Evolutionary conservation across 2,113 vertebrate species (phyloP).

Genomic region (Alces alces): DNA sequence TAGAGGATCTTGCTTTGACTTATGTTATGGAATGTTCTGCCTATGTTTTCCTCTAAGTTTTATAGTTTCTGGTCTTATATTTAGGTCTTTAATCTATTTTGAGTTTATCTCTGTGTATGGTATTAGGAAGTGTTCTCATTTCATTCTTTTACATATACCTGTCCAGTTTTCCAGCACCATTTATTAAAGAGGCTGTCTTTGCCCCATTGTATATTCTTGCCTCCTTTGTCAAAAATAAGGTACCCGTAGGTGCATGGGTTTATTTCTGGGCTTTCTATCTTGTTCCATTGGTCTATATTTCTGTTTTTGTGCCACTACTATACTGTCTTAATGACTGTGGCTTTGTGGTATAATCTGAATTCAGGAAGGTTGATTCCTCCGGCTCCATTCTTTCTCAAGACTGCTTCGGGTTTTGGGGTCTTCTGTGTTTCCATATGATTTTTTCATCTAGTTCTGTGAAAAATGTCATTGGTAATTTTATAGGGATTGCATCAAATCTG

Average conservation of each 20-base stretch:
- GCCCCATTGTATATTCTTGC: not conserved
- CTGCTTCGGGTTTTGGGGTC: not conserved
- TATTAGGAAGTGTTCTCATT: not conserved
- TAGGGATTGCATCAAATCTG: not conserved
- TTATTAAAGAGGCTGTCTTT: not conserved
- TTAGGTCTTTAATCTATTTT: not conserved
- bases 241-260: not conserved
- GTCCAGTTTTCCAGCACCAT: not conserved
- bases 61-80: not conserved
- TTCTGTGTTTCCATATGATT: not conserved
- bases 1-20: not conserved
- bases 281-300: not conserved
- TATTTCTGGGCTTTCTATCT: not conserved
- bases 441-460: not conserved
- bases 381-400: not conserved
- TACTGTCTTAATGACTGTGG: not conserved
- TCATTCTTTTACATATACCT: not conserved
- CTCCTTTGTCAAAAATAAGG: not conserved
- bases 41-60: not conserved
- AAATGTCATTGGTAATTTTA: not conserved
- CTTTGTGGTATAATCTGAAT: not conserved
- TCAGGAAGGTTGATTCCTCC: too few relatives aligned
- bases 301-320: not conserved
- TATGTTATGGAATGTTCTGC: not conserved
- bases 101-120: not conserved